Percentiles rank a stretch among this genome's conserved stretches.
These are phyloP conservation scores for Actinemys pallida DNA, from an alignment of 2,113 vertebrate species.

Conservation along the genomic window DNA sequence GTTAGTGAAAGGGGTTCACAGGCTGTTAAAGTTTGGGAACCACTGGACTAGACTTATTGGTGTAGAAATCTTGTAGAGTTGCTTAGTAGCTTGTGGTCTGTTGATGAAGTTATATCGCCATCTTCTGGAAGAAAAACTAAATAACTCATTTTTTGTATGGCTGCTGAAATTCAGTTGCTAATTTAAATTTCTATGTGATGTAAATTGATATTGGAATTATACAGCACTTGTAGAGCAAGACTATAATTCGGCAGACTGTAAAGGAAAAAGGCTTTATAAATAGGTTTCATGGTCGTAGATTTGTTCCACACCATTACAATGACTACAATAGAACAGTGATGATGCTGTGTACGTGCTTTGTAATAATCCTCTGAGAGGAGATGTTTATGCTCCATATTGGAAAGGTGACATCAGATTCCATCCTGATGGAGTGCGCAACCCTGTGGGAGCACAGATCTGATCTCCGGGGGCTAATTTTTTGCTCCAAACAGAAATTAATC, in stretches of 20 bases:
- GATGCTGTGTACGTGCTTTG: background rate
- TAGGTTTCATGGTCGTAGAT: background rate
- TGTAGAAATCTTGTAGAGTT: fast-evolving
- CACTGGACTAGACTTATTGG: fast-evolving
- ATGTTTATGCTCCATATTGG: background rate
- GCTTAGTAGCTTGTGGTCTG: background rate
- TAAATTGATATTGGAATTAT: fast-evolving
- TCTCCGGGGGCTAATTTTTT: background rate
- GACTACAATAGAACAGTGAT: background rate
- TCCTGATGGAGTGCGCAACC: background rate
- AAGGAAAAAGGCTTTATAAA: background rate
- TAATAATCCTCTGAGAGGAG: background rate
- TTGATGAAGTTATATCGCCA: slow-evolving; percentile 72
- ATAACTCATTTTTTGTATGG: background rate
- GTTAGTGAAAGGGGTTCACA: too few relatives aligned
- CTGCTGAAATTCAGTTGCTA: background rate
- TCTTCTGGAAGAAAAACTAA: slow-evolving; percentile 74
- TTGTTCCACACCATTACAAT: background rate
- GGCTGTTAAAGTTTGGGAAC: too few relatives aligned
- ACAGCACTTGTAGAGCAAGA: background rate
- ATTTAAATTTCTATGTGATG: background rate
- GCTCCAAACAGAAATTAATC: background rate
- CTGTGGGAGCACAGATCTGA: background rate
- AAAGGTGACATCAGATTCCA: background rate
- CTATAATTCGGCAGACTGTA: background rate